Conservation (phyloP, 2,888 invertebrate genomes). For the Ormyrus labotus region DNA sequence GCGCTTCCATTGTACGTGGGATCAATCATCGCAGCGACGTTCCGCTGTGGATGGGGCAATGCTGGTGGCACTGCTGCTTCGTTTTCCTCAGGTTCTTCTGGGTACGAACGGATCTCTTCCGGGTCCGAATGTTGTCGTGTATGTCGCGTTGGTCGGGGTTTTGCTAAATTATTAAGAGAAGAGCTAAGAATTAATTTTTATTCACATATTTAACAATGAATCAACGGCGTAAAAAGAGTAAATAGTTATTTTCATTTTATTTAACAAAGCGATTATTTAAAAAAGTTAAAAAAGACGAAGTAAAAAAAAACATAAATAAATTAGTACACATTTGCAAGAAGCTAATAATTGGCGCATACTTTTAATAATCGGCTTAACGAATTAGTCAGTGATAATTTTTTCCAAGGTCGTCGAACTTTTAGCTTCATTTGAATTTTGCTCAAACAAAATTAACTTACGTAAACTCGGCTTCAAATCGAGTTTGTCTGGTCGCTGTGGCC, state of each 20-base stretch:
- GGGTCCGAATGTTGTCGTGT: slow-evolving; percentile 69
- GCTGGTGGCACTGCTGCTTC: slow-evolving; percentile 24
- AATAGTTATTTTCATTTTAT: too few species aligned
- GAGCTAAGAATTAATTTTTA: too few species aligned
- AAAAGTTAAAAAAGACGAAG: too few species aligned
- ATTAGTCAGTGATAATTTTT: too few species aligned
- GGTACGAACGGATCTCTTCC: slow-evolving; percentile 74
- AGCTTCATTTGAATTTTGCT: background rate
- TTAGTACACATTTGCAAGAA: background rate
- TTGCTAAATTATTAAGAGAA: slow-evolving; percentile 14
- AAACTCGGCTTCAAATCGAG: slow-evolving; percentile 65
- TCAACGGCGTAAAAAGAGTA: too few species aligned
- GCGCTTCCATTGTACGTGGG: slow-evolving; percentile 78
- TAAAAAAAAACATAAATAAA: background rate
- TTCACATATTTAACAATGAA: too few species aligned
- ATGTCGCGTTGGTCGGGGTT: slow-evolving; percentile 30
- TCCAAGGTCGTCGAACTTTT: background rate
- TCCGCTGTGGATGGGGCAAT: slow-evolving; percentile 70
- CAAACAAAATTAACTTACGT: slow-evolving; percentile 44
- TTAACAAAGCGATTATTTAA: too few species aligned
- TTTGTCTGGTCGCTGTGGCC: slow-evolving; percentile 71
- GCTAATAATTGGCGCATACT: too few species aligned
- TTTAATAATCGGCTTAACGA: too few species aligned
- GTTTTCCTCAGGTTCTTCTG: slow-evolving; percentile 64
- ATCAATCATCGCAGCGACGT: slow-evolving; percentile 83